These are phyloP conservation scores for Stegana nigrithorax DNA, from an alignment of 2,888 invertebrate species.

Conservation along the genomic window DNA sequence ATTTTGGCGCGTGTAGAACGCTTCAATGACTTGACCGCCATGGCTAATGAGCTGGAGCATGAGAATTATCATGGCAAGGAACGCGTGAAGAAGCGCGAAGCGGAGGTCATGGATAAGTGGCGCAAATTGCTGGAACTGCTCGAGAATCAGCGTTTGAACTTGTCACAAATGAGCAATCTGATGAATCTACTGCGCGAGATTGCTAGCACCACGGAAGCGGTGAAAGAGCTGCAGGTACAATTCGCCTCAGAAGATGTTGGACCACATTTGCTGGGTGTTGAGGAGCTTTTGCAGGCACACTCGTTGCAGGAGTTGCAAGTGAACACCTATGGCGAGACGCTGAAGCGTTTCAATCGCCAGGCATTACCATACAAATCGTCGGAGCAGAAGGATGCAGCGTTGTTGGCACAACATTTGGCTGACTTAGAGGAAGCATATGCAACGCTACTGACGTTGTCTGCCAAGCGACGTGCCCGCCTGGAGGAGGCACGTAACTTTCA, in stretches of 20 bases:
- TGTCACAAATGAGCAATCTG: slow-evolving; percentile 83
- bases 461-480: slow-evolving; percentile 81
- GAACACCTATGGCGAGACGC: slow-evolving; percentile 87
- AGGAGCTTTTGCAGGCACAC: slow-evolving; percentile 94
- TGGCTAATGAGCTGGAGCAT: slow-evolving; percentile 90
- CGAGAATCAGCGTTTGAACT: slow-evolving; percentile 83
- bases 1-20: slow-evolving; percentile 93
- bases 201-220: slow-evolving; percentile 86
- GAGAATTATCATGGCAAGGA: slow-evolving; percentile 94
- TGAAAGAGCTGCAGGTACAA: slow-evolving; percentile 84
- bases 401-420: slow-evolving; percentile 78
- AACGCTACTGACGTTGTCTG: slow-evolving; percentile 69
- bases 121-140: slow-evolving; percentile 84
- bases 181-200: slow-evolving; percentile 92
- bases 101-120: slow-evolving; percentile 88
- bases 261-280: slow-evolving; percentile 93
- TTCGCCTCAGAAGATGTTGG: slow-evolving; percentile 85
- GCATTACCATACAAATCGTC: slow-evolving; percentile 73
- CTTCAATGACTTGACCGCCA: slow-evolving; percentile 91
- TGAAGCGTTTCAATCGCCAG: slow-evolving; percentile 80
- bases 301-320: slow-evolving; percentile 92
- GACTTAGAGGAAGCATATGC: slow-evolving; percentile 83
- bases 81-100: slow-evolving; percentile 74
- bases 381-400: slow-evolving; percentile 72
- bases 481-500: slow-evolving; percentile 94